phyloP scores from a whole-genome alignment of 2,888 invertebrate species.

The Trypoxylon attenuatum region DNA sequence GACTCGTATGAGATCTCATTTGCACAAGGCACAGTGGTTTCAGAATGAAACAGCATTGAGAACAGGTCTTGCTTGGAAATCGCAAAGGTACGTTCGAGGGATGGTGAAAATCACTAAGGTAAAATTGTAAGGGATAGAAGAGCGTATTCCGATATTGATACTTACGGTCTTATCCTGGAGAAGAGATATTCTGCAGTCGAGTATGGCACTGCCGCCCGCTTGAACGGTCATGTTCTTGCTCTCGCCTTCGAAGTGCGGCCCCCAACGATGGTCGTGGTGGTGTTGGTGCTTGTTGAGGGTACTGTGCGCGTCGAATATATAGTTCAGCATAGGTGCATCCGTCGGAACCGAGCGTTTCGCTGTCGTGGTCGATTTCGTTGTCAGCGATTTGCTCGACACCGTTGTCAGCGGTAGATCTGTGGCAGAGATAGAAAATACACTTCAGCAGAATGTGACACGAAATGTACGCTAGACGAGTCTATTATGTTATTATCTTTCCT shows the following conservation, averaged over 20 bases:
- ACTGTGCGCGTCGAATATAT: conserved; percentile 83
- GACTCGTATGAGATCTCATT: no score
- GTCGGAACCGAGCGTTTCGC: conserved; percentile 70
- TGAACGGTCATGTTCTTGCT: conserved; percentile 84
- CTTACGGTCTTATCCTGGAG: conserved; percentile 86
- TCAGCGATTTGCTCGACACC: conserved; percentile 51
- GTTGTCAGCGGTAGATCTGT: conserved; percentile 57
- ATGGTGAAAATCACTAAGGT: no score
- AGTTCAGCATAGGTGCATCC: conserved; percentile 84
- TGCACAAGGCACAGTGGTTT: no score
- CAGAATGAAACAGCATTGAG: no score
- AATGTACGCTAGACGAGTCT: no score
- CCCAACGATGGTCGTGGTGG: conserved; percentile 79
- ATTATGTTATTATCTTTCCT: no score
- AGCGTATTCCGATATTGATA: no score
- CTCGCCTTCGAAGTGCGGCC: conserved; percentile 84
- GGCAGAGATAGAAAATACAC: conserved; percentile 25
- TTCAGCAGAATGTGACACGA: no score
- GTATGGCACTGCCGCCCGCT: conserved; percentile 82
- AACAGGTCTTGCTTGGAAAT: no score
- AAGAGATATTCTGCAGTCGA: conserved; percentile 85
- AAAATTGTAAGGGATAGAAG: no score
- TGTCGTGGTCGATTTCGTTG: conserved; percentile 60
- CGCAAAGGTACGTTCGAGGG: no score
- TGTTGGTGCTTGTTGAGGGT: conserved; percentile 84